Conservation (phyloP, 2,888 invertebrate species). For the Spisula solida region DNA sequence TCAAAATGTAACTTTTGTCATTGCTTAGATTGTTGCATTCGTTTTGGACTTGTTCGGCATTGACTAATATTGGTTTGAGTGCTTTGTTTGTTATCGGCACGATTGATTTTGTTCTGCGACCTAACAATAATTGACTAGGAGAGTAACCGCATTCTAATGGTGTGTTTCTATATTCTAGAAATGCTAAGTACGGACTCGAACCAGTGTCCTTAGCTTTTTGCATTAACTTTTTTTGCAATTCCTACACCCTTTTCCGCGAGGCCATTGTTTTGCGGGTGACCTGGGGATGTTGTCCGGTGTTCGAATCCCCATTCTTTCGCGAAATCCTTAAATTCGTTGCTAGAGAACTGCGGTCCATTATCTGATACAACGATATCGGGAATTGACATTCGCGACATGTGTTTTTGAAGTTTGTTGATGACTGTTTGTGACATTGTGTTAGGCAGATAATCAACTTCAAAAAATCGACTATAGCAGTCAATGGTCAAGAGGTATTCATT, state of each 20-base stretch:
- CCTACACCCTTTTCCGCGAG: constrained; percentile 57
- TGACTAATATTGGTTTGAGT: too few species aligned
- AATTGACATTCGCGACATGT: constrained; percentile 57
- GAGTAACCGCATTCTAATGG: constrained; percentile 38
- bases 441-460: constrained; percentile 61
- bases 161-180: constrained; percentile 54
- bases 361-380: constrained; percentile 8
- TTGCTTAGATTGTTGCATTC: neutral
- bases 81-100: constrained; percentile 24
- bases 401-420: constrained; percentile 63
- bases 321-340: neutral
- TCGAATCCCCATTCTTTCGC: neutral
- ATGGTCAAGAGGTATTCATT: constrained; percentile 61
- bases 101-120: constrained; percentile 18
- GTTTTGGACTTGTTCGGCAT: too few species aligned
- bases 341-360: constrained; percentile 20
- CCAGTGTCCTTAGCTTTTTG: neutral
- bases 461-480: constrained; percentile 62
- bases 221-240: constrained; percentile 54
- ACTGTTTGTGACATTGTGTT: constrained; percentile 52
- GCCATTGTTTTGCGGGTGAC: constrained; percentile 15
- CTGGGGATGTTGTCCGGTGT: neutral
- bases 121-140: constrained; percentile 21
- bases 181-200: constrained; percentile 40
- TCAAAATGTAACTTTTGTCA: neutral